Evolutionary conservation across 2,888 invertebrate species (phyloP), one percentile per base, ranked within the genome.

Genomic region (Drosophila melanosoma): DNA sequence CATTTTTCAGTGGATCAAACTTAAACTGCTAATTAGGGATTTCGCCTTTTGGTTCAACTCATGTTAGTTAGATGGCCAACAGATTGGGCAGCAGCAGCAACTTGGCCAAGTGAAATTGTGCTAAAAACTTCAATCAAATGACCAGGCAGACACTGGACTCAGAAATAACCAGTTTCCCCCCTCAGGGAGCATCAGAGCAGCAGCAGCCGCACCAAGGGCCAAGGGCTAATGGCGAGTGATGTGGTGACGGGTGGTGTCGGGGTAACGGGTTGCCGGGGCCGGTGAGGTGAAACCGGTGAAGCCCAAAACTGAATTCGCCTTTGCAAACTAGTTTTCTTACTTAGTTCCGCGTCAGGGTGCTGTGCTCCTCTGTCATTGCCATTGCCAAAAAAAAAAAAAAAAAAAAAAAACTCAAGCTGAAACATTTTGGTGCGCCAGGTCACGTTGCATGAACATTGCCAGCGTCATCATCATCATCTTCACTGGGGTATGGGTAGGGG

Each of bases 121-220:
- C 87, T 75, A 74, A 59, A 70, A 75, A 81, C 87, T 83, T 87
- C 69, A 84, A 89, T 84, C 84, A 89, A 84, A 87, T 72, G 81
- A 52, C 64, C 63, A 49, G 67, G 49, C 73, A 52, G 54, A 56
- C 45, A 45, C 45, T 40, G 29, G 42, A 65, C 57, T 68, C 42
- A 7, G 45, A 61, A 56, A 66, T 48, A 87, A 89, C 84, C 85
- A 73, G 90, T 84, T 84, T 58, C 32, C 17, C 59, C 15, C 32
- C 17, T 56, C 15, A 51, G 57, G 40, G 49, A 49, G 38, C 54
- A 29, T 57, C 33, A 36, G 51, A 49, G 38, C 54, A 29, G 60
- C 33, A 36, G 51, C 36, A 38, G 38, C 38, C n/a, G 40, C 40
- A 40, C 8, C 36, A 26, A 36, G 48, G 26, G 33, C 48, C 12